phyloP scores from a whole-genome alignment of 1,140 invertebrate genomes.

The Neotoxoptera formosana region DNA sequence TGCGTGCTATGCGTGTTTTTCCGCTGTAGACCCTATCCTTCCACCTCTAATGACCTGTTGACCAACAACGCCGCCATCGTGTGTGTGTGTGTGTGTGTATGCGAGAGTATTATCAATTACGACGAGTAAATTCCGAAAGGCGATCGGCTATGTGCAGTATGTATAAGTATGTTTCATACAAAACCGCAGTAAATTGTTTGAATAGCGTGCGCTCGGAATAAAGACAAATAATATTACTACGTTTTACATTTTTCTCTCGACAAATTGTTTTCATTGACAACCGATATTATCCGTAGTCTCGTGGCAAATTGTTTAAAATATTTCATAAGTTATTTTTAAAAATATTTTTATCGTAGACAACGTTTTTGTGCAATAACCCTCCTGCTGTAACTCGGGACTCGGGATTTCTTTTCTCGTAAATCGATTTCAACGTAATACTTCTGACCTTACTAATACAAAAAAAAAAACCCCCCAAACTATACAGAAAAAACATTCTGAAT shows the following conservation, averaged over 20 bases:
- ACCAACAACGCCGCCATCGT: not conserved
- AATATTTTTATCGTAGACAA: not conserved
- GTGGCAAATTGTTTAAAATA: not conserved
- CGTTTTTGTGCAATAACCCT: too few species aligned
- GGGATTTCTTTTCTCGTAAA: not conserved
- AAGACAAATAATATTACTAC: not conserved
- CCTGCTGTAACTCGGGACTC: not conserved
- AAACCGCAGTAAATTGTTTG: slow-evolving; percentile 12
- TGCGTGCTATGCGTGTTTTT: not conserved
- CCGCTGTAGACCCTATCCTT: not conserved
- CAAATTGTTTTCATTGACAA: not conserved
- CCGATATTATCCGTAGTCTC: not conserved
- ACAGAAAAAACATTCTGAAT: not conserved
- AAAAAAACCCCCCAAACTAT: too few species aligned
- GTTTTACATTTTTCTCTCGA: not conserved
- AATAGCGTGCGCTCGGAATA: not conserved
- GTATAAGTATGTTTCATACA: not conserved
- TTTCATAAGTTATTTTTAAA: not conserved
- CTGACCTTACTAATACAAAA: not conserved
- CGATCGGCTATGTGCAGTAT: not conserved
- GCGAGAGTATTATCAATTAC: not conserved
- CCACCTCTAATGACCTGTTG: slow-evolving; percentile 42
- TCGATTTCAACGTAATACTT: too few species aligned
- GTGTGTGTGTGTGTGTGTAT: too few species aligned
- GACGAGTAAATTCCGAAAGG: not conserved